Conservation (phyloP, 1,140 invertebrate genomes). For the Drosophila micromelanica region DNA sequence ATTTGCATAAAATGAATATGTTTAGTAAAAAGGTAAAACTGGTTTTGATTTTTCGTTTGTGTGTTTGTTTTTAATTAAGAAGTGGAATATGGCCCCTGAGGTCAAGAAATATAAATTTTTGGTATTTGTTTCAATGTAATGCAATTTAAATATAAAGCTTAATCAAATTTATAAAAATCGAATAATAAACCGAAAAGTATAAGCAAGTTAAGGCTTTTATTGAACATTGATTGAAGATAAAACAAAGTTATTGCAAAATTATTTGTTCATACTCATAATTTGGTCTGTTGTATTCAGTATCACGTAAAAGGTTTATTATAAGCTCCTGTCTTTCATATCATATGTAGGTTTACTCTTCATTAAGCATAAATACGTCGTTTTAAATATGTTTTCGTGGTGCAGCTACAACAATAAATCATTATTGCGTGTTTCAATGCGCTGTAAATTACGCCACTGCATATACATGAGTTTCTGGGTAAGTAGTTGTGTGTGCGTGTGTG, state of each 20-base stretch:
- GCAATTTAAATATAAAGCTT: too few relatives aligned
- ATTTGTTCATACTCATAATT: constrained; percentile 10
- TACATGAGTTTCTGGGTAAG: constrained; percentile 29
- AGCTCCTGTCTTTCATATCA: constrained; percentile 5
- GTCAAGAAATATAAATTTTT: too few relatives aligned
- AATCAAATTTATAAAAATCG: too few relatives aligned
- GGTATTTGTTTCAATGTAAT: too few relatives aligned
- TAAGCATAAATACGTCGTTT: constrained; percentile 68
- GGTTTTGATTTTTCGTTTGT: too few relatives aligned
- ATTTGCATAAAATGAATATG: too few relatives aligned
- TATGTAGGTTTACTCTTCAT: constrained; percentile 57
- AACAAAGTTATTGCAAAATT: constrained; percentile 8
- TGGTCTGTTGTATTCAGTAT: not conserved
- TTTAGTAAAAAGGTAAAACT: too few relatives aligned
- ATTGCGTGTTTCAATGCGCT: constrained; percentile 70
- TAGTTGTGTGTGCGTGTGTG: constrained; percentile 13
- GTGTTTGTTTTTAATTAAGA: too few relatives aligned
- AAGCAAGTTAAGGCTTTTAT: too few relatives aligned
- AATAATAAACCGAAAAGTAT: too few relatives aligned
- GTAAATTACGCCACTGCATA: constrained; percentile 67
- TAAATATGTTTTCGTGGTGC: constrained; percentile 73
- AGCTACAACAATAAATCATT: constrained; percentile 73
- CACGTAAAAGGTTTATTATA: constrained; percentile 48
- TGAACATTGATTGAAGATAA: not conserved
- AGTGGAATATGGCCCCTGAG: too few relatives aligned